Evolutionary conservation across 1,140 invertebrate species (phyloP).

Genomic region (Drosophila navojoa): DNA sequence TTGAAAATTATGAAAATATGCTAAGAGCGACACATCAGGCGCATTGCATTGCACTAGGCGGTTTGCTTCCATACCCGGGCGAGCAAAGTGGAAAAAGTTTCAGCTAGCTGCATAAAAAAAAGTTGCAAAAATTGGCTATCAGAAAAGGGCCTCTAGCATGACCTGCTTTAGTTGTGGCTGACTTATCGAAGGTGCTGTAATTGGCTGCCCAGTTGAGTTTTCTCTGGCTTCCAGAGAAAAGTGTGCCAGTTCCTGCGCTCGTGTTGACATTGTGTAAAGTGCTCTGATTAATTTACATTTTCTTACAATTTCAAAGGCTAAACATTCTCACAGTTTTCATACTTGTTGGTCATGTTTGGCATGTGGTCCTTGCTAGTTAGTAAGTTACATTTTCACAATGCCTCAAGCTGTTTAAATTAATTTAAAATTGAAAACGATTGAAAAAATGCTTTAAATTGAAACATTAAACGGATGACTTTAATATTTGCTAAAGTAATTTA

Average conservation of each 20-base stretch:
- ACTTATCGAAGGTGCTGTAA: conserved; percentile 23
- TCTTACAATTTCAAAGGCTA: conserved; percentile 18
- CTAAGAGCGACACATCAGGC: conserved; percentile 31
- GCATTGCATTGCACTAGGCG: conserved; percentile 26
- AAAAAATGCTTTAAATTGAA: too few species aligned
- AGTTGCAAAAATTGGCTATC: conserved; percentile 8
- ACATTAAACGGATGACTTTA: too few species aligned
- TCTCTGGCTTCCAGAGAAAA: background rate
- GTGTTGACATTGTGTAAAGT: conserved; percentile 30
- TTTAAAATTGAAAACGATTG: too few species aligned
- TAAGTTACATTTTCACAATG: too few species aligned
- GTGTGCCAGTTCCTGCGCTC: background rate
- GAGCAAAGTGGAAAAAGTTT: conserved; percentile 14
- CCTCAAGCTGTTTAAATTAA: too few species aligned
- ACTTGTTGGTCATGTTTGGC: too few species aligned
- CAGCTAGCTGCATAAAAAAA: conserved; percentile 14
- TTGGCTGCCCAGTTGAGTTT: conserved; percentile 12
- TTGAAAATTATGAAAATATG: conserved; percentile 67
- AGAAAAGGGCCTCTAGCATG: background rate
- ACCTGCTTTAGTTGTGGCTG: background rate
- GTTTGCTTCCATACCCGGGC: background rate
- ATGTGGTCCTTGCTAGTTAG: too few species aligned
- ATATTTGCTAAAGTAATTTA: too few species aligned
- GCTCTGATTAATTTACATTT: conserved; percentile 17
- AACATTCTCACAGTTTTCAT: background rate